Conservation (phyloP, 2,797 vertebrate genomes). For the Phalanger gymnotis region DNA sequence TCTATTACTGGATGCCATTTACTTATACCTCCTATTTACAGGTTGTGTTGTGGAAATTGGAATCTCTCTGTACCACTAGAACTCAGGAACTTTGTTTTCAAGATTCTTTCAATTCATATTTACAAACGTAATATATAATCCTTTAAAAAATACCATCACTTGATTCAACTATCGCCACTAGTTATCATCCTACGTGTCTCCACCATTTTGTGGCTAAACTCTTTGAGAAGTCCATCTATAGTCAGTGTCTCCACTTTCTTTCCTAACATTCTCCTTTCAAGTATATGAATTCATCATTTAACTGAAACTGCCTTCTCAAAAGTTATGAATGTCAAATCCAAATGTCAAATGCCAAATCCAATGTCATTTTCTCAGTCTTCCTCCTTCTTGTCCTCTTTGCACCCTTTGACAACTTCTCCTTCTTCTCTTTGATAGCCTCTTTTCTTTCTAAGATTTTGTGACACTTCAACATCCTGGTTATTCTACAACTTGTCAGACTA, state of each 20-base stretch:
- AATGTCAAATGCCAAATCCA: background rate
- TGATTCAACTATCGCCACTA: too few relatives aligned
- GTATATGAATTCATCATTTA: background rate
- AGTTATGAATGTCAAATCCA: background rate
- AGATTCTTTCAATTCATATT: background rate
- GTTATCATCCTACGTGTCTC: too few relatives aligned
- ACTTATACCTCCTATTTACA: background rate
- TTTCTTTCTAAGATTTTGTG: too few relatives aligned
- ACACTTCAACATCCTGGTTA: background rate
- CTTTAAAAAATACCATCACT: background rate
- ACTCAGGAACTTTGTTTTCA: background rate
- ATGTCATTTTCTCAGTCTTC: background rate
- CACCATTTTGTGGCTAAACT: background rate
- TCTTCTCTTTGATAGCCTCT: background rate
- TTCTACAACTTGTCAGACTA: background rate
- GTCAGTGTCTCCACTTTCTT: background rate
- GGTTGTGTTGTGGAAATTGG: background rate
- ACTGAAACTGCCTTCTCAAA: background rate
- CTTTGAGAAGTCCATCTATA: background rate
- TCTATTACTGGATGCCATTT: background rate
- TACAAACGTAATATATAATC: background rate
- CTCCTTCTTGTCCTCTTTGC: background rate
- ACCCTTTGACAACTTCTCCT: background rate
- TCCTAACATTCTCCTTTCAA: background rate
- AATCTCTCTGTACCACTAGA: background rate